phyloP scores from a whole-genome alignment of 2,888 invertebrate species.

The Meganola albula region DNA sequence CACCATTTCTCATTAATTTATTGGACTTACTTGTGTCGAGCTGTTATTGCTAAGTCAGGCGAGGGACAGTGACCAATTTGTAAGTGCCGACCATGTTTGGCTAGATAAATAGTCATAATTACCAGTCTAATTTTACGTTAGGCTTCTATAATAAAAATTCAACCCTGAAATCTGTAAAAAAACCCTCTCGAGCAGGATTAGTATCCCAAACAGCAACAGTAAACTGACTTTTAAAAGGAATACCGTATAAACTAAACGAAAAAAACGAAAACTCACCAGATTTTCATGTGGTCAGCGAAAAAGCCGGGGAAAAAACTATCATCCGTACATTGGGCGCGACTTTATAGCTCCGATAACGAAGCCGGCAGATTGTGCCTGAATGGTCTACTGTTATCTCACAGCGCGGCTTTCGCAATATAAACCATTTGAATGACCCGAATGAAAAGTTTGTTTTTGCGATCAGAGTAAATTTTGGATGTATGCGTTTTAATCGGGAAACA shows the following conservation, averaged over 20 bases:
- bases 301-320: constrained; percentile 47
- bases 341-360: constrained; percentile 57
- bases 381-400: constrained; percentile 31
- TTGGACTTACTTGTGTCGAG: too few species aligned
- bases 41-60: too few species aligned
- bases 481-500: too few species aligned
- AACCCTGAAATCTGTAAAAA: constrained; percentile 1
- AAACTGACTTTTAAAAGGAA: constrained; percentile 25
- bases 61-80: too few species aligned
- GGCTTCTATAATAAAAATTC: too few species aligned
- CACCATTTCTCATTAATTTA: too few species aligned
- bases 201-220: too few species aligned
- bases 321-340: constrained; percentile 39
- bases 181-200: constrained; percentile 12
- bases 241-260: constrained; percentile 18
- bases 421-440: constrained; percentile 14
- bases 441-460: too few species aligned
- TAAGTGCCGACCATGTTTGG: too few species aligned
- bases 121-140: too few species aligned
- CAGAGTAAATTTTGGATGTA: too few species aligned
- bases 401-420: constrained; percentile 22
- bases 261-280: constrained; percentile 29
- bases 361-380: constrained; percentile 31
- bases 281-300: constrained; percentile 53
- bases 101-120: too few species aligned